A percentile compares a stretch with the other conserved stretches of the same genome.
Conservation (phyloP, 2,888 invertebrate genomes). For the Belgica antarctica region DNA sequence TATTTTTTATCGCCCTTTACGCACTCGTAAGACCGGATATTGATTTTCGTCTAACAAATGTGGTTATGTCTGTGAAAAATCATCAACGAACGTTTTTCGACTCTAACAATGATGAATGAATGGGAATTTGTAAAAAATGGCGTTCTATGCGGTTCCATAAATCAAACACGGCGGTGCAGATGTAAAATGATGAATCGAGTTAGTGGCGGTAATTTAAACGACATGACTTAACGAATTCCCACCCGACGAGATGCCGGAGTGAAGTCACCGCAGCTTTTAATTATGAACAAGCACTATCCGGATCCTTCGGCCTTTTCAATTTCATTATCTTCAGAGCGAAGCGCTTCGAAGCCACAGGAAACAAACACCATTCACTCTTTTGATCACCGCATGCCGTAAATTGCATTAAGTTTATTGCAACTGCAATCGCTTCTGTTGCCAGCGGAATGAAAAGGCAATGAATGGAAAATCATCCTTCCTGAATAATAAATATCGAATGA, state of each 20-base stretch:
- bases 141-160: neutral
- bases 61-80: neutral
- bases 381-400: constrained; percentile 28
- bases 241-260: neutral
- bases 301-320: neutral
- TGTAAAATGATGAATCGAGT: constrained; percentile 3
- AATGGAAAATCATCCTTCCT: constrained; percentile 38
- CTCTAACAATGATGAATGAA: neutral
- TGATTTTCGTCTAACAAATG: constrained; percentile 8
- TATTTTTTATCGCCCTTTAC: neutral
- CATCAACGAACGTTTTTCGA: neutral
- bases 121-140: neutral
- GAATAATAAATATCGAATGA: constrained; percentile 33
- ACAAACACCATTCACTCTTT: constrained; percentile 1
- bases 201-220: neutral
- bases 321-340: no score
- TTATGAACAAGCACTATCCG: neutral
- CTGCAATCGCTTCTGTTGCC: constrained; percentile 24
- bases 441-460: constrained; percentile 22
- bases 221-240: neutral
- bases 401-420: constrained; percentile 39
- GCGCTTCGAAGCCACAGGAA: constrained; percentile 5
- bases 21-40: neutral
- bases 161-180: neutral
- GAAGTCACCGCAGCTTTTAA: neutral